Conservation (phyloP, 2,113 vertebrate genomes). For the Cheilinus undulatus region DNA sequence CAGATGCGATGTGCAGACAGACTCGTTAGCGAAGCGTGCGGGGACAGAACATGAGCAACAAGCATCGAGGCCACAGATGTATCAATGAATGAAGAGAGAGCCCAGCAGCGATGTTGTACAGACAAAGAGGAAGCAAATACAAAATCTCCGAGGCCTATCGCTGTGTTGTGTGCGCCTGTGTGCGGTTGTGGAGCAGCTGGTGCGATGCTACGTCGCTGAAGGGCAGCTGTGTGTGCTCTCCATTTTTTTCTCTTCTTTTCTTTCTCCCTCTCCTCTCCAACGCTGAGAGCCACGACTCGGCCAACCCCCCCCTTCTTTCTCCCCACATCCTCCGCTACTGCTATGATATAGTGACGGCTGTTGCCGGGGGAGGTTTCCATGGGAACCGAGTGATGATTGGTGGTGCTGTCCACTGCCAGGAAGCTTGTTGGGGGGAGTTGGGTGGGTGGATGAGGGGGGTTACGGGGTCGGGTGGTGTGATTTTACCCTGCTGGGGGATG, state of each 20-base stretch:
- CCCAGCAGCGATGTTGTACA: slow-evolving; percentile 54
- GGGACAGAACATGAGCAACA: slow-evolving; percentile 35
- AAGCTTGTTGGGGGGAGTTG: slow-evolving; percentile 85
- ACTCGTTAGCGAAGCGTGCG: slow-evolving; percentile 31
- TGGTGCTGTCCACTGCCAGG: slow-evolving; percentile 89
- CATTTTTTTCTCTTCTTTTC: slow-evolving; percentile 33
- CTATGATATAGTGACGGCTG: slow-evolving; percentile 94
- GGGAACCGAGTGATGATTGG: slow-evolving; percentile 92
- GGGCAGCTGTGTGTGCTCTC: slow-evolving; percentile 76
- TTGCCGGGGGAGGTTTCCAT: slow-evolving; percentile 92
- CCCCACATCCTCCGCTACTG: slow-evolving; percentile 70
- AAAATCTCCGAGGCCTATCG: slow-evolving; percentile 48
- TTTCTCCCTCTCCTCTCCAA: slow-evolving; percentile 74
- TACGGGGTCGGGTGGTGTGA: slow-evolving; percentile 46
- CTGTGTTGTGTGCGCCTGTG: slow-evolving; percentile 16
- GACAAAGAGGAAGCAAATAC: slow-evolving; percentile 61
- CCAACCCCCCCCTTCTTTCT: slow-evolving; percentile 84
- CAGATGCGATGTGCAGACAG: slow-evolving; percentile 35
- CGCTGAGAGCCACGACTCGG: slow-evolving; percentile 88
- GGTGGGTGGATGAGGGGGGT: slow-evolving; percentile 81
- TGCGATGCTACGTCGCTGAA: slow-evolving; percentile 71
- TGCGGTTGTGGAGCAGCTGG: slow-evolving; percentile 69
- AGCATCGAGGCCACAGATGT: slow-evolving; percentile 59
- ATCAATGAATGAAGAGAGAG: slow-evolving; percentile 55
- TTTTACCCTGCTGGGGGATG: slow-evolving; percentile 64